Percentiles rank a stretch among this genome's conserved stretches.
phyloP scores from a whole-genome alignment of 2,888 invertebrate genomes.

The Macrophya annulata region DNA sequence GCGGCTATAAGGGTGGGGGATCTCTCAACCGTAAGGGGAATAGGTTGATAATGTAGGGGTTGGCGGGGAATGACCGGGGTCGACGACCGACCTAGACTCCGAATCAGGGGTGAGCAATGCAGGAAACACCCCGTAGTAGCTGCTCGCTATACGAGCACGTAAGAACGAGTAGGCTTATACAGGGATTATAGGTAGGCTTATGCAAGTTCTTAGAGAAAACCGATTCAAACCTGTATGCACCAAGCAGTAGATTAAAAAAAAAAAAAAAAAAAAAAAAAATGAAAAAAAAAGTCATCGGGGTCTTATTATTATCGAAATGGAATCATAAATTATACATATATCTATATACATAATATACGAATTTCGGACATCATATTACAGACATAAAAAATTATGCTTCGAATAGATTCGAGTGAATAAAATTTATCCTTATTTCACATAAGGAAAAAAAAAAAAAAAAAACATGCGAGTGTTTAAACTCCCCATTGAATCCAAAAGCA shows the following conservation, averaged over 20 bases:
- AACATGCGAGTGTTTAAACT: too few species aligned
- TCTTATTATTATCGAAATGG: neutral
- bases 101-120: conserved; percentile 78
- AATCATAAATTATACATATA: neutral
- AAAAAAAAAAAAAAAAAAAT: neutral
- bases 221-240: neutral
- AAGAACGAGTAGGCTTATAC: conserved; percentile 3
- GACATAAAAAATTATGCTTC: too few species aligned
- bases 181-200: conserved; percentile 3
- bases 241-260: neutral
- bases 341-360: too few species aligned
- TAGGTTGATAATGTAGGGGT: conserved; percentile 56
- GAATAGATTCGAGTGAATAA: too few species aligned
- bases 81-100: conserved; percentile 80
- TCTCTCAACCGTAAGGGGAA: conserved; percentile 61
- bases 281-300: neutral
- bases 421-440: too few species aligned
- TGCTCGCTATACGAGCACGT: neutral
- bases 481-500: too few species aligned
- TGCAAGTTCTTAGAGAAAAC: neutral
- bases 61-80: conserved; percentile 68
- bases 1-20: conserved; percentile 58
- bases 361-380: too few species aligned
- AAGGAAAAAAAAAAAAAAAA: too few species aligned
- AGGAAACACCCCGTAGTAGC: conserved; percentile 68